A percentile compares a stretch with the other conserved stretches of the same genome.
phyloP scores from a whole-genome alignment of 2,113 vertebrate species.

The Castor canadensis region DNA sequence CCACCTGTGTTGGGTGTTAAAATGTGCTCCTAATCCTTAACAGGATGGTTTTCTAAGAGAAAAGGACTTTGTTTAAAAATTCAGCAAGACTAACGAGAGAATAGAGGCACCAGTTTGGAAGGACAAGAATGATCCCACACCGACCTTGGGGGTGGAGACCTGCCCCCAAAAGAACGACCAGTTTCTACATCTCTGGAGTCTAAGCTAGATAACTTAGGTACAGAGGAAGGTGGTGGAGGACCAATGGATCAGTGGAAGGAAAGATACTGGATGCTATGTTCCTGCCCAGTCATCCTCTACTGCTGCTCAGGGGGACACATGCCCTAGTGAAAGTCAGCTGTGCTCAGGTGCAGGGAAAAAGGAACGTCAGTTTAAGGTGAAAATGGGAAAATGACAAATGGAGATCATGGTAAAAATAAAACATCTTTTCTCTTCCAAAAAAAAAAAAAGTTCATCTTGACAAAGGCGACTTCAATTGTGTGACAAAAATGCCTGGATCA shows the following conservation, averaged over 20 bases:
- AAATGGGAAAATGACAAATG: not conserved
- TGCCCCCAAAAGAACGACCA: too few relatives aligned
- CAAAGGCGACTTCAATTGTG: not conserved
- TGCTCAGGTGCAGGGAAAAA: not conserved
- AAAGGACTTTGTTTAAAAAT: not conserved
- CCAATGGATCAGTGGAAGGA: too few relatives aligned
- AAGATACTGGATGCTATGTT: too few relatives aligned
- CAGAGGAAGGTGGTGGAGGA: not conserved
- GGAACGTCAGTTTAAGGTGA: not conserved
- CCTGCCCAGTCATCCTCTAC: not conserved
- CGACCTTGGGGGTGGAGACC: not conserved
- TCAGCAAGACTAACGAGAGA: not conserved
- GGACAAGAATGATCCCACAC: not conserved
- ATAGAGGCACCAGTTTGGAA: not conserved
- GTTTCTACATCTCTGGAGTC: not conserved
- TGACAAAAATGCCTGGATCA: not conserved
- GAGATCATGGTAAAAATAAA: not conserved
- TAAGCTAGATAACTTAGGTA: fast-evolving
- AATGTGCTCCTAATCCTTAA: not conserved
- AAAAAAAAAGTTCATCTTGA: not conserved
- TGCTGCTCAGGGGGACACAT: not conserved
- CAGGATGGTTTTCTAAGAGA: not conserved
- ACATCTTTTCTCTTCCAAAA: not conserved
- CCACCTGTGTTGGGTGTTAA: not conserved
- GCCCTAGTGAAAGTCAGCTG: not conserved